Conservation (phyloP, 2,888 invertebrate genomes). For the Eupsilia transversa region DNA sequence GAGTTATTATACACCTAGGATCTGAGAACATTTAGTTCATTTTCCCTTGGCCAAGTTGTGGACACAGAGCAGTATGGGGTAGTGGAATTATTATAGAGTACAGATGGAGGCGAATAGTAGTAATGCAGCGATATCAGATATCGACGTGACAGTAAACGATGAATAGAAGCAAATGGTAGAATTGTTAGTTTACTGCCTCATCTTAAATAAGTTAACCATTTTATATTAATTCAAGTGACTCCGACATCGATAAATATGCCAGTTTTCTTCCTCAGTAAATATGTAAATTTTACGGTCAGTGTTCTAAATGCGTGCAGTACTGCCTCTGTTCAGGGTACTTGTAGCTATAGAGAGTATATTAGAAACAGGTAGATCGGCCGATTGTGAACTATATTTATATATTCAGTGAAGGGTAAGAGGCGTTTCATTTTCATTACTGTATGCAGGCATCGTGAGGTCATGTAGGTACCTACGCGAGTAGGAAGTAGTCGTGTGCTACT, state of each 20-base stretch:
- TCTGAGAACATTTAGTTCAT: slow-evolving; percentile 59
- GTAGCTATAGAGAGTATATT: slow-evolving; percentile 6
- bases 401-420: slow-evolving; percentile 19
- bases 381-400: not conserved
- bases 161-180: slow-evolving; percentile 28
- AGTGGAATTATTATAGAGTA: slow-evolving; percentile 66
- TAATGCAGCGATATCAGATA: slow-evolving; percentile 63
- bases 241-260: slow-evolving; percentile 46
- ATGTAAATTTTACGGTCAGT: slow-evolving; percentile 59
- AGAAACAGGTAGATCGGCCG: slow-evolving; percentile 29
- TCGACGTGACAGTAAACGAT: slow-evolving; percentile 52
- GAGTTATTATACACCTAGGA: slow-evolving; percentile 66
- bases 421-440: slow-evolving; percentile 43
- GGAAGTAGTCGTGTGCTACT: slow-evolving; percentile 51
- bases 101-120: slow-evolving; percentile 45
- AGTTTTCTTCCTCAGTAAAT: slow-evolving; percentile 57
- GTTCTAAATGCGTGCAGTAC: slow-evolving; percentile 39
- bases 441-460: slow-evolving; percentile 45
- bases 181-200: slow-evolving; percentile 39
- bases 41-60: slow-evolving; percentile 64
- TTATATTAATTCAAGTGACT: slow-evolving; percentile 51
- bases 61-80: slow-evolving; percentile 79
- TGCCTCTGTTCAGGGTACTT: slow-evolving; percentile 22
- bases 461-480: slow-evolving; percentile 37
- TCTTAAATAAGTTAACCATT: slow-evolving; percentile 53